phyloP scores from a whole-genome alignment of 2,888 invertebrate species.

The Loripinus fragilis region DNA sequence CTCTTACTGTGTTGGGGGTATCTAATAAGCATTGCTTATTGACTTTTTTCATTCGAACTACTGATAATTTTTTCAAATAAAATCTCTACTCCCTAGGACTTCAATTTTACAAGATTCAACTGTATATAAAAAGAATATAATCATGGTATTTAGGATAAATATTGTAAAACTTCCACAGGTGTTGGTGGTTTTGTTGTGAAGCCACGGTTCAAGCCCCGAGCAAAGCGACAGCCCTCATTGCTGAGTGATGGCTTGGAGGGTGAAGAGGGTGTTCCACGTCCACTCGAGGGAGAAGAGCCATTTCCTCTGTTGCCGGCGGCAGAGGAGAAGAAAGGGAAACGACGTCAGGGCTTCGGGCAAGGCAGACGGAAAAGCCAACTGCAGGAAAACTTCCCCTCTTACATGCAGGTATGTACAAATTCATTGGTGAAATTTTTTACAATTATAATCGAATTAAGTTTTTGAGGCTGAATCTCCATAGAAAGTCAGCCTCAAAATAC shows the following conservation, averaged over 20 bases:
- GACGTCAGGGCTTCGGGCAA: slow-evolving; percentile 8
- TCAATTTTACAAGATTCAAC: too few relatives aligned
- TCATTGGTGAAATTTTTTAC: too few relatives aligned
- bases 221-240: slow-evolving; percentile 61
- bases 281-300: slow-evolving; percentile 45
- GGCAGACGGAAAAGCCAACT: slow-evolving; percentile 89
- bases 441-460: too few relatives aligned
- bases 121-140: too few relatives aligned
- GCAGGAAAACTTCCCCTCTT: slow-evolving; percentile 96
- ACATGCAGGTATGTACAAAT: slow-evolving; percentile 87
- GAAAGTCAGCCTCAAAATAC: too few relatives aligned
- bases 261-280: slow-evolving; percentile 42
- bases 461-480: too few relatives aligned
- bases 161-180: slow-evolving; percentile 62
- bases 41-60: too few relatives aligned
- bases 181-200: slow-evolving; percentile 78
- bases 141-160: too few relatives aligned
- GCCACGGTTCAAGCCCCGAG: slow-evolving; percentile 59
- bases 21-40: too few relatives aligned
- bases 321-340: slow-evolving; percentile 30
- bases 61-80: too few relatives aligned
- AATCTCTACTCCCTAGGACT: too few relatives aligned
- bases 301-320: slow-evolving; percentile 10
- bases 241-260: slow-evolving; percentile 46
- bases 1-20: too few relatives aligned